Base-by-base conservation (phyloP, 2,113 vertebrate species). In the Phyllopteryx taeniolatus region DNA sequence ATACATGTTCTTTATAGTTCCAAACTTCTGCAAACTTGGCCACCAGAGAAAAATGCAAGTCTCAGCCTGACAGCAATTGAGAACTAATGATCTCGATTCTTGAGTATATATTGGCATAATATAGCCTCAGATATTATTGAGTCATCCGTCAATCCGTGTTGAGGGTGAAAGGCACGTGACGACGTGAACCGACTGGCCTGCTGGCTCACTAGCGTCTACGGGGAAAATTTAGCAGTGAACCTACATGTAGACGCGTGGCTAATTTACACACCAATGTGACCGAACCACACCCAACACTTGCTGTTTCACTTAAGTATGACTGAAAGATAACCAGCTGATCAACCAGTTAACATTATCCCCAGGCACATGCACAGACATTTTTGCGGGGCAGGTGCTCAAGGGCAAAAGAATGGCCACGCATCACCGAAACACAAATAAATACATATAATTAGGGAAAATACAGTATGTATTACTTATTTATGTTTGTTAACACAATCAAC, bases 261-360 rank as follows among this genome's bases (percentile, higher is more conserved):
- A 76, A 91, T 89, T 88, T 85, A 78, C 89, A 88, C 80, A 70
- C 39, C 75, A 65, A 70, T 81, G 90, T 80, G 83, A 89, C 71
- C 68, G 6, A 8, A 49, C n/a, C 43, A 27, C 27, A 27, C 63
- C 56, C 27, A 59, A 56, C 64, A 13, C 12, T 44, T 20, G 35
- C 20, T 2, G 19, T 62, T 62, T 3, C 14, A 57, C 11, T 57
- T 63, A 5, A 20, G 20, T 13, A 64, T 12, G 39, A 59, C 22
- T 22, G 20, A 22, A 56, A 56, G n/a, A 31, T 14, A 35, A 61
- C 9, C 35, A 8, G 59, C 5, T 3, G 7, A 61, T 17, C 4
- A 17, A 8, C 31, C 6, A 11, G 31, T 60, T 13, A 10, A 56
- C 14, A 11, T 15, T 51, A 15, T 51, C 19, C 49, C 47, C 13